Percentiles rank a stretch among this genome's conserved stretches.
phyloP scores from a whole-genome alignment of 2,888 invertebrate genomes.

The Mythimna ferrago region DNA sequence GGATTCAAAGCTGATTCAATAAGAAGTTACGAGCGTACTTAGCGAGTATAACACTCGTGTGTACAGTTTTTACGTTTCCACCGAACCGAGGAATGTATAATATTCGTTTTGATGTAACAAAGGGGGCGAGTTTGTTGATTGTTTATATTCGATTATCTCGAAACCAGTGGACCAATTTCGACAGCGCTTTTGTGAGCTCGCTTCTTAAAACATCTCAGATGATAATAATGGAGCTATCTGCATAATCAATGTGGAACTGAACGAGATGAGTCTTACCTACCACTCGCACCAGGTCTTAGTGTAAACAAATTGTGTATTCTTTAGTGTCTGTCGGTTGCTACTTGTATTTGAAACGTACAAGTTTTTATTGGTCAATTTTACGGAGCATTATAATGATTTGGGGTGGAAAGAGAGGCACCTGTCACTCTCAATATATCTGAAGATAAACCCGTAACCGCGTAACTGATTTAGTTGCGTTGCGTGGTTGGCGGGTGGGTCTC shows the following conservation, averaged over 20 bases:
- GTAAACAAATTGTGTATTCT: conserved; percentile 56
- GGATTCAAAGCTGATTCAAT: conserved; percentile 83
- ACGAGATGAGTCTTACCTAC: conserved; percentile 57
- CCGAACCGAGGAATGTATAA: conserved; percentile 63
- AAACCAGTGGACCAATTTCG: conserved; percentile 73
- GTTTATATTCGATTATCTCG: conserved; percentile 79
- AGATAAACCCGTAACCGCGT: conserved; percentile 68
- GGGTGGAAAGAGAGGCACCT: conserved; percentile 31
- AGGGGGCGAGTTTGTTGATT: conserved; percentile 74
- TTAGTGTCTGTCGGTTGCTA: conserved; percentile 30
- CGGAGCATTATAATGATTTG: conserved; percentile 54
- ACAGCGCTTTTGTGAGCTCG: conserved; percentile 62
- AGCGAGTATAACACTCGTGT: conserved; percentile 66
- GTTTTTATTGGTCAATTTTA: conserved; percentile 32
- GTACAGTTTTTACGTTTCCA: conserved; percentile 67
- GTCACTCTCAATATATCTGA: conserved; percentile 67
- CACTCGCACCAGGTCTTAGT: conserved; percentile 52
- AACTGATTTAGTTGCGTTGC: conserved; percentile 82
- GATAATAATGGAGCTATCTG: conserved; percentile 67
- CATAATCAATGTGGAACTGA: conserved; percentile 72
- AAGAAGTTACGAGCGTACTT: conserved; percentile 81
- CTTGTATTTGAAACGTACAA: conserved; percentile 20
- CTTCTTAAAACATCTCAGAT: conserved; percentile 71
- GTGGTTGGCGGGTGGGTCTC: conserved; percentile 73
- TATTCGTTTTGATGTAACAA: conserved; percentile 64